Evolutionary conservation across 1,140 invertebrate genomes (phyloP), one percentile per base, ranked within the genome.

Genomic region (Microplitis mediator): DNA sequence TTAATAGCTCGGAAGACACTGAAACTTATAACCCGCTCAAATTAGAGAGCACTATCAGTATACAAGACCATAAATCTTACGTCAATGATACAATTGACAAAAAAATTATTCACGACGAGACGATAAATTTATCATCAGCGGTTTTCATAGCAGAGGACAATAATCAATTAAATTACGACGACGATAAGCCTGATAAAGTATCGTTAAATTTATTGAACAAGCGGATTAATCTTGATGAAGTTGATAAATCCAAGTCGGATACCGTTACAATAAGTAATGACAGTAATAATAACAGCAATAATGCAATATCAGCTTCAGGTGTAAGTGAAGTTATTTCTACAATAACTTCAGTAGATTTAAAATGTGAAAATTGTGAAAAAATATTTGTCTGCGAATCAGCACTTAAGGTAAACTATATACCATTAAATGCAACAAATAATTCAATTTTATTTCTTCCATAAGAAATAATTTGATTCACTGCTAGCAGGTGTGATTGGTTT

Each of bases 341-440:
- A 51, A 23, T 34, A 4, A 13, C 3, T 31, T 67, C 56, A 60
- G 68, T 72, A 67, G 80, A 86, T 23, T 84, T 86, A 54, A 81
- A 77, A 16, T 88, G 87, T 69, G 83, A 86, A n/a, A 82, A 86
- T 32, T 88, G 87, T 72, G 82, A 82, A 31, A 88, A 88, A 72
- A 84, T 81, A n/a, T 88, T 88, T 69, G 83, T 87, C 65, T 87
- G 85, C 32, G 78, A 82, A 63, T 85, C 86, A 0, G 87, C 86
- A 0, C 79, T 88, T 8, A 88, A 88, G 85, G 87, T 88, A 79
- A 74, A 11, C 6, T 11, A 6, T 45, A 13, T 23, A 3, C 3
- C 52, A 56, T 16, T 56, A 56, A 56, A 56, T 1, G 52, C 52
- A 56, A 13, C 39, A 45, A 45, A 45, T 11, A 45, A 45, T 45